These are phyloP conservation scores for Siphamia tubifer DNA, from an alignment of 2,113 vertebrate genomes.

Conservation along the genomic window DNA sequence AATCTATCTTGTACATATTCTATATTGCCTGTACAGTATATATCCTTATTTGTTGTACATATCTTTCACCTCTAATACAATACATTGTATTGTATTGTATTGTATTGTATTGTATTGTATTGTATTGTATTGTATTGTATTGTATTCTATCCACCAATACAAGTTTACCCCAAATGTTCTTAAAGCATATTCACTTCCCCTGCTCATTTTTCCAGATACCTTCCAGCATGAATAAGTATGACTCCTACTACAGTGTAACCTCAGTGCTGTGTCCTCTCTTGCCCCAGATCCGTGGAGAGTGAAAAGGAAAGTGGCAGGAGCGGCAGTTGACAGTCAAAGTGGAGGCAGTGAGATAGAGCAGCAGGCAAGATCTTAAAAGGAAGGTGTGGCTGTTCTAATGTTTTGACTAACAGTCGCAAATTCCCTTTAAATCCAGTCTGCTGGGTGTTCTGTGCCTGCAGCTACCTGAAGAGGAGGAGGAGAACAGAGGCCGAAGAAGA, in stretches of 20 bases:
- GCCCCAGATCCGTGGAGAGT: slow-evolving; percentile 26
- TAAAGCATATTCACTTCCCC: neutral
- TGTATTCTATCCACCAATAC: neutral
- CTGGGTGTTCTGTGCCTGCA: slow-evolving; percentile 75
- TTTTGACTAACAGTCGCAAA: slow-evolving; percentile 87
- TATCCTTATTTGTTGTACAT: too few species aligned
- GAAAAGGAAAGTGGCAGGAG: slow-evolving; percentile 46
- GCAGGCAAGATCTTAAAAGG: slow-evolving; percentile 90
- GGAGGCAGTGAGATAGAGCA: slow-evolving; percentile 78
- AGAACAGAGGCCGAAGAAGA: neutral
- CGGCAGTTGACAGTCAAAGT: slow-evolving; percentile 40
- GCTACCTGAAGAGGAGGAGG: slow-evolving; percentile 19
- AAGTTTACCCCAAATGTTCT: neutral
- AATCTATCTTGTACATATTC: too few species aligned
- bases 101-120: too few species aligned
- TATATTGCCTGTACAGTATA: too few species aligned
- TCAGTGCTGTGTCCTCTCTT: slow-evolving; percentile 36
- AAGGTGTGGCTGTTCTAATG: slow-evolving; percentile 87
- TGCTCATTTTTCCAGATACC: slow-evolving; percentile 8
- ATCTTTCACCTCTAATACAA: too few species aligned
- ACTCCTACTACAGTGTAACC: slow-evolving; percentile 42
- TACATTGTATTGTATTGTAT: too few species aligned
- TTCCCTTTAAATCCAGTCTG: slow-evolving; percentile 90
- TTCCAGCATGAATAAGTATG: slow-evolving; percentile 16
- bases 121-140: too few species aligned